phyloP scores from a whole-genome alignment of 2,113 vertebrate species.

The Hylia prasina region DNA sequence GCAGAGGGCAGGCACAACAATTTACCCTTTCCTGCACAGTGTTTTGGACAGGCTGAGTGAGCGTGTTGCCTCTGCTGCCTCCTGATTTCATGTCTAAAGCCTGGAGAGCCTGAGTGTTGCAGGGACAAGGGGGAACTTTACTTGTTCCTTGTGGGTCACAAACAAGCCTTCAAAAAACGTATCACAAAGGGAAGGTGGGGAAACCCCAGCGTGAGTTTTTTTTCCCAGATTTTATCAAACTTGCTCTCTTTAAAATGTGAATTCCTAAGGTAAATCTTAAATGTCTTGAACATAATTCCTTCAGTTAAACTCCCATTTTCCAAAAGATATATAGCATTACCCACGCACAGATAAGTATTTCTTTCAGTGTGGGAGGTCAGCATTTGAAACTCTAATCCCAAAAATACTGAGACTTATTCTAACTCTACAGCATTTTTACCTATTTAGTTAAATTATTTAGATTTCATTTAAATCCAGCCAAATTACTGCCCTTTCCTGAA shows the following conservation, averaged over 20 bases:
- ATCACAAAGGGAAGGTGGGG: not conserved
- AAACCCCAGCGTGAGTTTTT: not conserved
- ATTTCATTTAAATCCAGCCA: not conserved
- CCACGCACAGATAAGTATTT: slow-evolving; percentile 31
- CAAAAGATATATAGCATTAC: not conserved
- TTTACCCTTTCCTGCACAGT: not conserved
- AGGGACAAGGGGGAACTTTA: not conserved
- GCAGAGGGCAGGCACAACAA: not conserved
- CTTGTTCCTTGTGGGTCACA: not conserved
- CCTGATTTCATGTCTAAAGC: not conserved
- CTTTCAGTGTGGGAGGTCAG: slow-evolving; percentile 35
- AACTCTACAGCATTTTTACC: not conserved
- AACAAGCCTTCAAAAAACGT: not conserved
- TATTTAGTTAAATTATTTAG: not conserved
- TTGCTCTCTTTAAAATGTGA: not conserved
- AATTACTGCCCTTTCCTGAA: not conserved
- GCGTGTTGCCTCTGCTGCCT: not conserved
- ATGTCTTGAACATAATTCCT: not conserved
- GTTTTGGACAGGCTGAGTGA: not conserved
- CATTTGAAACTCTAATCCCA: slow-evolving; percentile 1
- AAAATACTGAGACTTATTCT: not conserved
- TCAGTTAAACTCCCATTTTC: not conserved
- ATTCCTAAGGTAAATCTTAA: not conserved
- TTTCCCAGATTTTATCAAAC: not conserved
- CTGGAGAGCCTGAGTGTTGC: not conserved